A percentile compares a stretch with the other conserved stretches of the same genome.
Conservation (phyloP, 2,113 vertebrate species). For the Cavia porcellus region DNA sequence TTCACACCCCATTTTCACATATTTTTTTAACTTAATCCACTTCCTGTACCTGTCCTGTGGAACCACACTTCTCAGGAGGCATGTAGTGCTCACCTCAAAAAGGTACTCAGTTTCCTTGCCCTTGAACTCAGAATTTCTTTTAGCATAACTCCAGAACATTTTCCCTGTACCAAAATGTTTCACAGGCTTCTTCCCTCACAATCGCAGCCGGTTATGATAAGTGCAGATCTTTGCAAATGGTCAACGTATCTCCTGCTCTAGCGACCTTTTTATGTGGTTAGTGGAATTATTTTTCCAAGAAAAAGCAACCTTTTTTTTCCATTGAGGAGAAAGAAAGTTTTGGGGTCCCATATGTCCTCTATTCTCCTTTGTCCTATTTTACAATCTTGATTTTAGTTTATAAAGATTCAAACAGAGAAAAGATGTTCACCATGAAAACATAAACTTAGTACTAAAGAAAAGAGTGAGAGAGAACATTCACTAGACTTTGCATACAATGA, state of each 20-base stretch:
- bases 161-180: not conserved
- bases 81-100: not conserved
- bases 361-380: not conserved
- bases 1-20: conserved; percentile 9
- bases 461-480: not conserved
- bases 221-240: not conserved
- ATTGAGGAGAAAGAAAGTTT: not conserved
- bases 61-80: not conserved
- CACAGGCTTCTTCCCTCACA: not conserved
- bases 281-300: not conserved
- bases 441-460: conserved; percentile 10
- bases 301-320: not conserved
- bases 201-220: not conserved
- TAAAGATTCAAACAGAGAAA: conserved; percentile 24
- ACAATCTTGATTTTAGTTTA: not conserved
- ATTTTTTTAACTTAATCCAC: not conserved
- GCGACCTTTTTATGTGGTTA: not conserved
- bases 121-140: conserved; percentile 46
- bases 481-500: not conserved
- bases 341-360: not conserved
- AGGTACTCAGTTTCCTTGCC: not conserved
- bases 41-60: not conserved
- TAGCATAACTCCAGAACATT: not conserved
- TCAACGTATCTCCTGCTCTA: not conserved
- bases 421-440: not conserved